Conservation (phyloP, 2,888 invertebrate species). For the Trilocha varians region DNA sequence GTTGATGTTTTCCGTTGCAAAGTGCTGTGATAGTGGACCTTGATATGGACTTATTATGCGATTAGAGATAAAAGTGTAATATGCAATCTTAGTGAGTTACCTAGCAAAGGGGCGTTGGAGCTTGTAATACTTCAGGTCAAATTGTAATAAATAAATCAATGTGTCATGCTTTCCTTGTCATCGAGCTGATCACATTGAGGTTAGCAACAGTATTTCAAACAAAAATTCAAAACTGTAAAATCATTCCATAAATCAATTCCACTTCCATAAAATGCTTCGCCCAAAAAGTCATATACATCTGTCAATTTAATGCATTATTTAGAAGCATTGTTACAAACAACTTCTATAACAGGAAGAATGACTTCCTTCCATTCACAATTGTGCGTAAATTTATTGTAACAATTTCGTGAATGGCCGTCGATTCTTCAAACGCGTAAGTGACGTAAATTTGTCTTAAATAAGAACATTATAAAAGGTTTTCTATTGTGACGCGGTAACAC, state of each 20-base stretch:
- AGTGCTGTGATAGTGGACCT: background rate
- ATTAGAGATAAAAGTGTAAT: too few species aligned
- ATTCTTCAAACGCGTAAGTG: slow-evolving; percentile 28
- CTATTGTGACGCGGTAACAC: slow-evolving; percentile 28
- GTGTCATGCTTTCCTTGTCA: too few species aligned
- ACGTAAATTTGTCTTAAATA: slow-evolving; percentile 51
- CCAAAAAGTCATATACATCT: slow-evolving; percentile 11
- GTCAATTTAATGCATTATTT: slow-evolving; percentile 18
- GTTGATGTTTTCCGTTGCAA: background rate
- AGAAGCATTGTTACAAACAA: slow-evolving; percentile 54
- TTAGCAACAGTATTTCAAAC: too few species aligned
- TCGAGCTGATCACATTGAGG: too few species aligned
- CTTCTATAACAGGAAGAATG: slow-evolving; percentile 35
- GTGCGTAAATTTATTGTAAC: slow-evolving; percentile 33
- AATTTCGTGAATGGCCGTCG: slow-evolving; percentile 26
- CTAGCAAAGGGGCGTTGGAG: too few species aligned
- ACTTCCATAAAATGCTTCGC: slow-evolving; percentile 2
- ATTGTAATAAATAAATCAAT: too few species aligned
- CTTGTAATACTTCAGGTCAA: too few species aligned
- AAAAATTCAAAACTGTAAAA: too few species aligned
- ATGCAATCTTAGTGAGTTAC: too few species aligned
- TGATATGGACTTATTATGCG: background rate
- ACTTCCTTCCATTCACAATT: slow-evolving; percentile 33
- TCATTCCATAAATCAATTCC: too few species aligned
- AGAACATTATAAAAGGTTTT: slow-evolving; percentile 22